These are phyloP conservation scores for Nudaria mundana DNA, from an alignment of 2,888 invertebrate species.

Conservation along the genomic window DNA sequence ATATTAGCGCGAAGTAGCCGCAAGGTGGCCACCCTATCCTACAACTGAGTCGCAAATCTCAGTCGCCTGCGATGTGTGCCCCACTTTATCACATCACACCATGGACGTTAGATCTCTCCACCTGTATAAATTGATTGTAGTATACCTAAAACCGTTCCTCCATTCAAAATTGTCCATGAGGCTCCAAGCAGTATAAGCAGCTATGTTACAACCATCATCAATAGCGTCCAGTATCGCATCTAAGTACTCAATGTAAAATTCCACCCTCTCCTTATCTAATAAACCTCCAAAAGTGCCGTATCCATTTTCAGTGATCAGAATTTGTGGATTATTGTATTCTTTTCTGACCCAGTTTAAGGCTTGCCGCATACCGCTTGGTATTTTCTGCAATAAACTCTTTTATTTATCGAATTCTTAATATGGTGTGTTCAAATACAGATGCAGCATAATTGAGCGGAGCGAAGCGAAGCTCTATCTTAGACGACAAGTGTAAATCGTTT, in stretches of 20 bases:
- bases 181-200: constrained; percentile 59
- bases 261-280: constrained; percentile 58
- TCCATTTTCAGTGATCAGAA: constrained; percentile 83
- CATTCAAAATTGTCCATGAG: constrained; percentile 71
- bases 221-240: constrained; percentile 51
- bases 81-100: no score
- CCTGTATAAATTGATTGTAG: no score
- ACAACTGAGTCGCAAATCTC: no score
- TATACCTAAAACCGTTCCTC: constrained; percentile 47
- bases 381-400: constrained; percentile 15
- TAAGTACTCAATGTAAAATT: constrained; percentile 53
- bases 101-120: no score
- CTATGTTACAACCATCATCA: constrained; percentile 53
- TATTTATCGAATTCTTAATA: no score
- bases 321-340: constrained; percentile 75
- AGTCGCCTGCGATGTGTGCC: no score
- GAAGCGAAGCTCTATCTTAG: no score
- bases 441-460: no score
- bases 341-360: constrained; percentile 79
- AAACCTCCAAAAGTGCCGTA: constrained; percentile 64
- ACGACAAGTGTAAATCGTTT: no score
- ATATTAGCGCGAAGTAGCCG: no score
- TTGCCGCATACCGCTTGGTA: constrained; percentile 77
- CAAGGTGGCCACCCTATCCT: no score
- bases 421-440: no score